Percentiles rank a stretch among this genome's conserved stretches.
Conservation (phyloP, 2,113 vertebrate genomes). For the Melospiza melodia region DNA sequence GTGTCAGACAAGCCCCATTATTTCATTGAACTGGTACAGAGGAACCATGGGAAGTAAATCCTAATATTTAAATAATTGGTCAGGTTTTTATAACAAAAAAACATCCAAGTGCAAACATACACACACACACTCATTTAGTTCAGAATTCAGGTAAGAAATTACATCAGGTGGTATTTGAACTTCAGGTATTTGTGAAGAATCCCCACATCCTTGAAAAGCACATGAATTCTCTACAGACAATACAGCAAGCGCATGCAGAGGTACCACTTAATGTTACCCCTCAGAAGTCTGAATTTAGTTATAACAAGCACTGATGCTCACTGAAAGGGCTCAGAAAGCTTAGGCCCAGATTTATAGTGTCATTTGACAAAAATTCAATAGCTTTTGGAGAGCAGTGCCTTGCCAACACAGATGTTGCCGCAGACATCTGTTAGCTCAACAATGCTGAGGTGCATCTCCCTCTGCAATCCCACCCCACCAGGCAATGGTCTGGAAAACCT, state of each 20-base stretch:
- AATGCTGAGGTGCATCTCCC: slow-evolving; percentile 22
- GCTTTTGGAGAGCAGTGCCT: background rate
- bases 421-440: slow-evolving; percentile 41
- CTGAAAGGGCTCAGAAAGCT: background rate
- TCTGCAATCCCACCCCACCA: background rate
- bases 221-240: background rate
- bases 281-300: background rate
- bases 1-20: no score
- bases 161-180: background rate
- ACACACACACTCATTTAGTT: background rate
- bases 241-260: background rate
- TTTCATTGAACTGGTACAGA: background rate
- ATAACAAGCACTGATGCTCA: background rate
- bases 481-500: slow-evolving; percentile 37
- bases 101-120: background rate
- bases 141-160: background rate
- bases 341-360: background rate
- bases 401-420: background rate
- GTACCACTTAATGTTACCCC: background rate
- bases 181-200: background rate
- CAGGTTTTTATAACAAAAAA: background rate
- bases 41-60: background rate
- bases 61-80: background rate
- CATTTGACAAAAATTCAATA: background rate
- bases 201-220: background rate